Evolutionary conservation across 2,797 vertebrate genomes (phyloP), one percentile per base, ranked within the genome.

Genomic region (Chromobotia macracanthus): DNA sequence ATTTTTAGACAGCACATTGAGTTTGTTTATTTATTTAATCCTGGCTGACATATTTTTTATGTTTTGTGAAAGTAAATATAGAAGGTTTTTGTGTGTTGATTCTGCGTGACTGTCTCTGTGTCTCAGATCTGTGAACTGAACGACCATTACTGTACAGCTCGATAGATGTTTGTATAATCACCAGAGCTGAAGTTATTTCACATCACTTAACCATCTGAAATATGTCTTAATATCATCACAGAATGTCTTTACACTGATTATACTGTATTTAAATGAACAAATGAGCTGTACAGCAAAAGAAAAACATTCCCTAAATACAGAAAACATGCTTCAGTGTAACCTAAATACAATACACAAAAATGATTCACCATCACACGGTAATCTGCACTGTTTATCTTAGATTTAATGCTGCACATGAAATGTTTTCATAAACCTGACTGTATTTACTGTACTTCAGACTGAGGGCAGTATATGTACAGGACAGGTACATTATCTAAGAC

Each of bases 11-110:
- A 2, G 19, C 21, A n/a, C 25, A 12, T 58, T 71, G 38, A 78
- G 19, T 21, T 19, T 64, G 19, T 21, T 19, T 64, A 38, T 64
- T 64, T 51, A 75, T 56, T 75, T 71, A 71, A 78, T 25, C 25
- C 66, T 50, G 31, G 31, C 31, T 5, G 31, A 31, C 51, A 16
- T 51, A 35, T 28, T 63, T 51, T 61, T 23, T 70, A 48, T 31
- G 31, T 63, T 55, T 31, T 16, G 19, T 38, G 15, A 48, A 31
- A 46, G 31, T 31, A 4, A 11, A 12, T 18, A 7, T 41, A 60
- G 31, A 50, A 13, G 18, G 3, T 61, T 6, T 64, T 19, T 13
- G 5, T n/a, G 5, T 64, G 18, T 16, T 6, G 60, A 35, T 35
- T 63, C 10, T 15, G 8, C 44, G 38, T 7, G 18, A n/a, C 4